phyloP scores from a whole-genome alignment of 2,888 invertebrate genomes.

The Abrostola triplasia region DNA sequence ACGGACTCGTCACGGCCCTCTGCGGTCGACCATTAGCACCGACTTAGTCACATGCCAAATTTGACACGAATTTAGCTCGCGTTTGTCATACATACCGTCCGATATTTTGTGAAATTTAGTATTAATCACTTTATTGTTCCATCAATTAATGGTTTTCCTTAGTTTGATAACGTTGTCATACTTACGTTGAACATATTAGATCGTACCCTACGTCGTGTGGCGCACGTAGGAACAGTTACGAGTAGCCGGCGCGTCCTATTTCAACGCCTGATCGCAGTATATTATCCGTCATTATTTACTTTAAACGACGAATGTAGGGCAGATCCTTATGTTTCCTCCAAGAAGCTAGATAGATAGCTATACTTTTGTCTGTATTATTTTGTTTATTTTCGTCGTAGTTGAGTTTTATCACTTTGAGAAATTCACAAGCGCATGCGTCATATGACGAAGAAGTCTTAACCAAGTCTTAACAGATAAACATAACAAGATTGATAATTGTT shows the following conservation, averaged over 20 bases:
- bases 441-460: background rate
- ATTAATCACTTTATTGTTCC: background rate
- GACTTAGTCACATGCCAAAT: slow-evolving; percentile 52
- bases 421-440: background rate
- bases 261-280: slow-evolving; percentile 49
- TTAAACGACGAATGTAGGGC: slow-evolving; percentile 52
- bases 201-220: slow-evolving; percentile 7
- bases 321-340: slow-evolving; percentile 46
- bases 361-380: slow-evolving; percentile 4
- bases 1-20: slow-evolving; percentile 52
- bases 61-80: slow-evolving; percentile 49
- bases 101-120: background rate
- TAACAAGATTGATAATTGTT: background rate
- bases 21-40: slow-evolving; percentile 49
- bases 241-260: slow-evolving; percentile 53
- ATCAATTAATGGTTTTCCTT: slow-evolving; percentile 12
- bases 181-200: slow-evolving; percentile 10
- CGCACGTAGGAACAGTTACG: slow-evolving; percentile 29
- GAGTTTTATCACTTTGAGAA: background rate
- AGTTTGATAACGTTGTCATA: slow-evolving; percentile 9
- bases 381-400: background rate
- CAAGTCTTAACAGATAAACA: background rate
- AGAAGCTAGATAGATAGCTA: slow-evolving; percentile 24
- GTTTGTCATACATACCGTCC: background rate
- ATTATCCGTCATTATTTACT: slow-evolving; percentile 63